phyloP scores from a whole-genome alignment of 53 echinoderm and acorn worm genomes.

The Holothuria leucospilota region DNA sequence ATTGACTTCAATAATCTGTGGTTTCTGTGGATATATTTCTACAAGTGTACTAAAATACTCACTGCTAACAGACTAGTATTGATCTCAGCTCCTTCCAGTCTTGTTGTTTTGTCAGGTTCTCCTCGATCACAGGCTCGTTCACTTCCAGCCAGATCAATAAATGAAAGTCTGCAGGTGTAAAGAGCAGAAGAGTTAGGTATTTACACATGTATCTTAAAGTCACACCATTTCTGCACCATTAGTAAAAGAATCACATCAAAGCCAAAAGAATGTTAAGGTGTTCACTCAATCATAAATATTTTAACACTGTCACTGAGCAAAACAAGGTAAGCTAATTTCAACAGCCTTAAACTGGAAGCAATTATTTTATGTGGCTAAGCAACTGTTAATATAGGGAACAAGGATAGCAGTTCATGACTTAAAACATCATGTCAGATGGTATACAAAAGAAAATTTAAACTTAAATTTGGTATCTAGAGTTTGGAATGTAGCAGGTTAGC shows the following conservation, averaged over 20 bases:
- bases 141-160: slow-evolving; percentile 98
- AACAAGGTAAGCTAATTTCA: no score
- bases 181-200: not conserved
- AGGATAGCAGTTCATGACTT: no score
- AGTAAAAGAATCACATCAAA: not conserved
- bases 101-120: slow-evolving; percentile 84
- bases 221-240: not conserved
- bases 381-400: no score
- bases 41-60: slow-evolving; percentile 8
- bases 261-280: not conserved
- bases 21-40: no score
- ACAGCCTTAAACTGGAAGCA: no score
- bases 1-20: no score
- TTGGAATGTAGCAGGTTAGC: no score
- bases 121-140: slow-evolving; percentile 89
- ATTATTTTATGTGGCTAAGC: no score
- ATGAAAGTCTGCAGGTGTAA: slow-evolving; percentile 74
- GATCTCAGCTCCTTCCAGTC: slow-evolving; percentile 96
- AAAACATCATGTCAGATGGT: no score
- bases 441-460: no score
- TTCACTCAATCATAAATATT: not conserved
- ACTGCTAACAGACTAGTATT: slow-evolving; percentile 96
- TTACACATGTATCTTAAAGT: not conserved
- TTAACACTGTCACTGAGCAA: no score
- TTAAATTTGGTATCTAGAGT: no score